phyloP scores from a whole-genome alignment of 2,113 vertebrate genomes.

The Camarhynchus parvulus region DNA sequence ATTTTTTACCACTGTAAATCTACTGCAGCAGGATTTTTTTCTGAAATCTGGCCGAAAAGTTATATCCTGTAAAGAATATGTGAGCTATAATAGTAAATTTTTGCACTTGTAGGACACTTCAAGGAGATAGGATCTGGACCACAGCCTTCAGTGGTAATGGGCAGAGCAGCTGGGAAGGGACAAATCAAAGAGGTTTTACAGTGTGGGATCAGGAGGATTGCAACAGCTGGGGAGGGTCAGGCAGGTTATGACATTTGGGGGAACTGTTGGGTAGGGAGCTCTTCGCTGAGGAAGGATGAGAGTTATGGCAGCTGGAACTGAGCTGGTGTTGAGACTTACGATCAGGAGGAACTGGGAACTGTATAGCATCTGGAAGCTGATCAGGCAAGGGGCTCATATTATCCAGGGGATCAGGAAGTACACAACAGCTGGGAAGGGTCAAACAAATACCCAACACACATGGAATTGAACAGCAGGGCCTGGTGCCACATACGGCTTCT shows the following conservation, averaged over 20 bases:
- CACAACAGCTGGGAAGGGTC: constrained; percentile 67
- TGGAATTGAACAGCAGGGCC: constrained; percentile 53
- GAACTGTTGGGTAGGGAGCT: constrained; percentile 36
- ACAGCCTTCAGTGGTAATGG: constrained; percentile 39
- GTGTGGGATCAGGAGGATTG: constrained; percentile 51
- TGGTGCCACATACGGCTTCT: background rate
- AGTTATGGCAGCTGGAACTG: constrained; percentile 57
- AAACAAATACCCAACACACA: constrained; percentile 62
- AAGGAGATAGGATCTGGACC: constrained; percentile 53
- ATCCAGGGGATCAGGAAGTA: constrained; percentile 50
- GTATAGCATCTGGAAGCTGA: constrained; percentile 64
- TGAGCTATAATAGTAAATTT: background rate
- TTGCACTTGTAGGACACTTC: constrained; percentile 36
- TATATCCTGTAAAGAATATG: background rate
- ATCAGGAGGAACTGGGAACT: constrained; percentile 51
- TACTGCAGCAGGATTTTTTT: background rate
- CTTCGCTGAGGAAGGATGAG: background rate
- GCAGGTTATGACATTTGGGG: constrained; percentile 52
- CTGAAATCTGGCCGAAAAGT: background rate
- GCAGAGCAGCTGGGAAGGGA: constrained; percentile 57
- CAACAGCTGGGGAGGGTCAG: constrained; percentile 61
- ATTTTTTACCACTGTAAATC: background rate
- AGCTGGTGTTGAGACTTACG: constrained; percentile 33
- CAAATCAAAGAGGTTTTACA: constrained; percentile 64
- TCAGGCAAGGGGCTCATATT: constrained; percentile 60